Evolutionary conservation across 2,888 invertebrate species (phyloP), one percentile per base, ranked within the genome.

Genomic region (Eupeodes latifasciatus): DNA sequence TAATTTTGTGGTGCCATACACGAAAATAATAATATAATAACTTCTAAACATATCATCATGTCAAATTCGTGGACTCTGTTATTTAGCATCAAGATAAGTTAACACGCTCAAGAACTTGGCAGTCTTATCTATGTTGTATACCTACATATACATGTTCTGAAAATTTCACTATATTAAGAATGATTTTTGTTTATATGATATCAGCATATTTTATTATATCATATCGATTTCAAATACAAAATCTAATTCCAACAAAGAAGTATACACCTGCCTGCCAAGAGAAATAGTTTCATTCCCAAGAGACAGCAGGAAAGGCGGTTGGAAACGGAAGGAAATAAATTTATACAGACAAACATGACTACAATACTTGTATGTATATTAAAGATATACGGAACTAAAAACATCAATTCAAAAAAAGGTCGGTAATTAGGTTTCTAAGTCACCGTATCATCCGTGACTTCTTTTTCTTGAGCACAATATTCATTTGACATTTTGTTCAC

Each of bases 341-440:
- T 5, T 57, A 57, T 6, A 19, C 27, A 27, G 27, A 27, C 27
- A 27, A 27, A 27, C 27, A 27, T 27, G 3, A 27, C 4, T 0
- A 40, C 9, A 19, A 19, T 19, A 19, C 19, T 19, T 5, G 5
- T 14, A 49, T 12, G 19, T 14, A 14, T 49, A 34, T 4, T 40
- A 40, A 40, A 40, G 6, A 27, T 57, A 4, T 19, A 55, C 0
- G 9, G 10, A 55, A 1, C 4, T 19, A 53, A 19, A 55, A 4
- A 27, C 5, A 57, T 4, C 4, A 27, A 27, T 11, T 19, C 12
- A 5, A 57, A 12, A 57, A 57, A 11, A 40, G 40, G n/a, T 27
- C 27, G 19, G 19, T 64, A 64, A 64, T 64, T 44, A 14, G 62
- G 11, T 64, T 64, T 44, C 40, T 19, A 62, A 64, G 44, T 19